phyloP scores from a whole-genome alignment of 2,797 vertebrate species.

The Chanos chanos region DNA sequence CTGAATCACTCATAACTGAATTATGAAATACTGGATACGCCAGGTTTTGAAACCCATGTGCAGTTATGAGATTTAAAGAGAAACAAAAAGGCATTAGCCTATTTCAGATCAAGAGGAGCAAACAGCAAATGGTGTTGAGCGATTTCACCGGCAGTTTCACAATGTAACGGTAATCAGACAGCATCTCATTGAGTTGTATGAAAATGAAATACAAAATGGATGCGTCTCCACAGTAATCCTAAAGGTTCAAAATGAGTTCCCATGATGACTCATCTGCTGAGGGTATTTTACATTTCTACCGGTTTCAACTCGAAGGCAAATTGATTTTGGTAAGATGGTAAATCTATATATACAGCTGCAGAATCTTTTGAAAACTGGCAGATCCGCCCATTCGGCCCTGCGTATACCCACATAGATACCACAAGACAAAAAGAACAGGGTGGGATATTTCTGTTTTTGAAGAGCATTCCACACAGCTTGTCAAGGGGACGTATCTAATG shows the following conservation, averaged over 20 bases:
- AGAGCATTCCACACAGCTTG: too few species aligned
- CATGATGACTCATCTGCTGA: not conserved
- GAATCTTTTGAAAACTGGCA: not conserved
- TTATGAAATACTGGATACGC: conserved; percentile 26
- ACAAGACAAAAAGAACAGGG: conserved; percentile 18
- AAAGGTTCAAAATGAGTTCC: not conserved
- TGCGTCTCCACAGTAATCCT: conserved; percentile 9
- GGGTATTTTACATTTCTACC: not conserved
- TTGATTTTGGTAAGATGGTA: not conserved
- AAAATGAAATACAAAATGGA: conserved; percentile 33
- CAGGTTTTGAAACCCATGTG: conserved; percentile 20
- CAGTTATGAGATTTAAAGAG: conserved; percentile 26
- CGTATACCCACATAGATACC: conserved; percentile 21
- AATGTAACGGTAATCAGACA: conserved; percentile 11
- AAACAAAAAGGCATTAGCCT: not conserved
- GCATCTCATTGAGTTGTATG: not conserved
- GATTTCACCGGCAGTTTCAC: too few species aligned
- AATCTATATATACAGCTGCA: not conserved
- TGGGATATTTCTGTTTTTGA: conserved; percentile 22
- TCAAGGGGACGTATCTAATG: too few species aligned
- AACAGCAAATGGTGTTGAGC: not conserved
- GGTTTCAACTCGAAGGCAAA: not conserved
- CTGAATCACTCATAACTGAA: conserved; percentile 32
- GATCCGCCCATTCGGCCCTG: conserved; percentile 29
- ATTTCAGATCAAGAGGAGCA: too few species aligned